Conservation (phyloP, 2,888 invertebrate species). For the Omphaloscelis lunosa region DNA sequence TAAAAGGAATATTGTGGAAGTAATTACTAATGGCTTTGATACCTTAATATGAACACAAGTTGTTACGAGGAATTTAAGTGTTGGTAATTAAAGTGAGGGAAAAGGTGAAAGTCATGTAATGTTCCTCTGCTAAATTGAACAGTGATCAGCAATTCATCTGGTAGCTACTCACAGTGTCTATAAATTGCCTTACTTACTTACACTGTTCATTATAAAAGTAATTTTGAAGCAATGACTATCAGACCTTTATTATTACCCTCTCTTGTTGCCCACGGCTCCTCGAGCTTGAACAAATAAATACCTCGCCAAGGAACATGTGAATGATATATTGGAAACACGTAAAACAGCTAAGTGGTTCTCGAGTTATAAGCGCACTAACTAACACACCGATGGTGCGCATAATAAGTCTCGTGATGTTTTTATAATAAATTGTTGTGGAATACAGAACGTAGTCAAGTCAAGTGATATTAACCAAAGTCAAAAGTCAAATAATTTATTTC, state of each 20-base stretch:
- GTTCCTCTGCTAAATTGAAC: conserved; percentile 7
- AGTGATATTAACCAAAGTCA: too few relatives aligned
- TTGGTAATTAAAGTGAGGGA: conserved; percentile 22
- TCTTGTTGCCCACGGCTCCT: background rate
- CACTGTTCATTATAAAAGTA: background rate
- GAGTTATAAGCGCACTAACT: background rate
- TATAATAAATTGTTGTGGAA: background rate
- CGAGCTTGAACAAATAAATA: background rate
- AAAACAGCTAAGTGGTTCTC: background rate
- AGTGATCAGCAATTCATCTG: background rate
- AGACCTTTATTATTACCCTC: background rate
- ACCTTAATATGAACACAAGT: conserved; percentile 13
- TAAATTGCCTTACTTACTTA: conserved; percentile 15
- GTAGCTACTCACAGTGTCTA: background rate
- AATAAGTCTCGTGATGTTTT: background rate
- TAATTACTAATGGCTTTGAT: conserved; percentile 28
- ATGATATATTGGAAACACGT: background rate
- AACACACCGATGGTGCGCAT: background rate
- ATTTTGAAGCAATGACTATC: background rate
- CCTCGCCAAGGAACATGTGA: background rate
- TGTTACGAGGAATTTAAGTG: conserved; percentile 6
- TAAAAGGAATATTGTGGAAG: conserved; percentile 9
- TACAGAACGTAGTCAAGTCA: background rate
- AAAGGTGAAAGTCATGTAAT: background rate
- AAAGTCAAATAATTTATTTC: too few relatives aligned